These are phyloP conservation scores for Tetrao urogallus DNA, from an alignment of 2,113 vertebrate species.

Conservation along the genomic window DNA sequence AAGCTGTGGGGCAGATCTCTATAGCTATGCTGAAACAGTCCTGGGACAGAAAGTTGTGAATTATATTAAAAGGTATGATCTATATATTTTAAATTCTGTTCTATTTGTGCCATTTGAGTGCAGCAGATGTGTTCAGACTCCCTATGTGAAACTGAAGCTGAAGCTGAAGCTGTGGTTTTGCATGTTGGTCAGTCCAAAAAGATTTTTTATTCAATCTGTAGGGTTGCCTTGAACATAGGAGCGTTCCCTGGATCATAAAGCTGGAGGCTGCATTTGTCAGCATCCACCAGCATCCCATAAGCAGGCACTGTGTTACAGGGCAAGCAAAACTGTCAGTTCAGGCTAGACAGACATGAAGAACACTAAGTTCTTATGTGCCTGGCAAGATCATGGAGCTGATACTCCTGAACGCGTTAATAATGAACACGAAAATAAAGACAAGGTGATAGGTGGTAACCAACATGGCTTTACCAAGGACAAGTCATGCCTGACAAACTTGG, in stretches of 20 bases:
- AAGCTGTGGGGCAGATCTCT: background rate
- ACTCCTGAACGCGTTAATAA: no score
- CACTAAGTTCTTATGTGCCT: no score
- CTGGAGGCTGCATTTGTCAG: background rate
- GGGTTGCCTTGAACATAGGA: background rate
- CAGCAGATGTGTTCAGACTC: background rate
- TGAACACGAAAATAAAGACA: no score
- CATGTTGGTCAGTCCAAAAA: background rate
- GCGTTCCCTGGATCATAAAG: background rate
- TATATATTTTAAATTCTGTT: background rate
- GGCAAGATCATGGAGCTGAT: no score
- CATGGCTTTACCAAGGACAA: no score
- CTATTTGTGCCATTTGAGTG: background rate
- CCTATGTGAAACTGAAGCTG: background rate
- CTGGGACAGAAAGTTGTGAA: background rate
- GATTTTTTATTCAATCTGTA: background rate
- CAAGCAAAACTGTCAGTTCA: background rate
- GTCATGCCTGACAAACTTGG: no score
- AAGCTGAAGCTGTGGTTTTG: background rate
- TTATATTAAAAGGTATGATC: background rate
- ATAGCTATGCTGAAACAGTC: background rate
- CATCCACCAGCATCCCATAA: background rate
- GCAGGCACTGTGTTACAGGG: background rate
- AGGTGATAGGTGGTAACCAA: no score
- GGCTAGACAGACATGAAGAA: background rate